Conservation (phyloP, 1,140 invertebrate species). For the Drosophila cardini region DNA sequence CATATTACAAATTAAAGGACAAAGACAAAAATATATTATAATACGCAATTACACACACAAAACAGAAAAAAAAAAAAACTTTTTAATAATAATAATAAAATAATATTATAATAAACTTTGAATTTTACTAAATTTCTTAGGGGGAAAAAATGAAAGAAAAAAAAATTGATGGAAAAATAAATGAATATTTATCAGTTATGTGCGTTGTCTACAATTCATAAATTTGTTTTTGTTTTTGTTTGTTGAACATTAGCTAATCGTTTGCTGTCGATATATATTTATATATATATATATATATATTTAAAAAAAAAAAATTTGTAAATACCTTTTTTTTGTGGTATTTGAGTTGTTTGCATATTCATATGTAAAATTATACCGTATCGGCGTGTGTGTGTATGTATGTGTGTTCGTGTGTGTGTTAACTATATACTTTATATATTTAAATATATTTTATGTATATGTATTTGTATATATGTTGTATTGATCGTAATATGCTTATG, state of each 20-base stretch:
- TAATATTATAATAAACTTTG: slow-evolving; percentile 46
- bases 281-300: slow-evolving; percentile 27
- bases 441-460: slow-evolving; percentile 40
- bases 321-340: slow-evolving; percentile 29
- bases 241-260: slow-evolving; percentile 59
- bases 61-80: slow-evolving; percentile 33
- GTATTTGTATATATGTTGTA: slow-evolving; percentile 55
- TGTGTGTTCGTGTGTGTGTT: slow-evolving; percentile 37
- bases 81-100: slow-evolving; percentile 50
- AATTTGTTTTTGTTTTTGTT: slow-evolving; percentile 40
- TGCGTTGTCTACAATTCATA: slow-evolving; percentile 52
- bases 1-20: slow-evolving; percentile 54
- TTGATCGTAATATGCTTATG: slow-evolving; percentile 70
- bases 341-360: slow-evolving; percentile 41
- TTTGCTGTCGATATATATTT: slow-evolving; percentile 40
- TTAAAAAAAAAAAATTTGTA: slow-evolving; percentile 31
- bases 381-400: slow-evolving; percentile 45
- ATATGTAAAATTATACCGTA: slow-evolving; percentile 53
- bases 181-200: slow-evolving; percentile 39
- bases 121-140: slow-evolving; percentile 72
- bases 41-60: slow-evolving; percentile 32
- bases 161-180: slow-evolving; percentile 18
- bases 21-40: slow-evolving; percentile 40
- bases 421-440: slow-evolving; percentile 50
- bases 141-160: slow-evolving; percentile 9